These are phyloP conservation scores for Neocrepidodera transversa DNA, from an alignment of 2,888 invertebrate genomes.

Conservation along the genomic window DNA sequence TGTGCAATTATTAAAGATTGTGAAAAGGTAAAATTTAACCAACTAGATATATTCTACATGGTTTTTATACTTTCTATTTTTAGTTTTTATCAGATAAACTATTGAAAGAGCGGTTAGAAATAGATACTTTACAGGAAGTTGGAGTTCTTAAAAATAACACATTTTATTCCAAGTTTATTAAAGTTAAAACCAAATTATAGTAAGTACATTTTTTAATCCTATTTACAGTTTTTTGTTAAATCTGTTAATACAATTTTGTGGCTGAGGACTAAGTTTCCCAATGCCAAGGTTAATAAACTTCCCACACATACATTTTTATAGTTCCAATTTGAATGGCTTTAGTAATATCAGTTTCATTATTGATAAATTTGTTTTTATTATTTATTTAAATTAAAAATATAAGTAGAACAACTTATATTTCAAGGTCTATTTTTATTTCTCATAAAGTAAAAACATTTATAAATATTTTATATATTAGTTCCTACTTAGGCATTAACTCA, in stretches of 20 bases:
- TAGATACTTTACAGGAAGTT: constrained; percentile 91
- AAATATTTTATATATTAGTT: no score
- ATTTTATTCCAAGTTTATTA: constrained; percentile 94
- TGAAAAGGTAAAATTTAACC: constrained; percentile 68
- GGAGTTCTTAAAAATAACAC: constrained; percentile 88
- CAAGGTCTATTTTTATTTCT: not conserved
- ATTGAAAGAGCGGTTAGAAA: constrained; percentile 90
- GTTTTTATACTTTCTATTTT: constrained; percentile 46
- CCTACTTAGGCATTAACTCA: no score
- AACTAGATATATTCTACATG: no score
- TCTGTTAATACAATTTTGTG: no score
- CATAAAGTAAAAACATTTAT: no score
- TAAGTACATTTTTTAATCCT: constrained; percentile 66
- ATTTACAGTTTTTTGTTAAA: constrained; percentile 35
- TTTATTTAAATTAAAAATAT: not conserved
- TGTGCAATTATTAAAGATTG: constrained; percentile 79
- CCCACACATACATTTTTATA: no score
- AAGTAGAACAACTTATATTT: not conserved
- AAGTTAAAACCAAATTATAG: constrained; percentile 98
- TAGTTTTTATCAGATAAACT: constrained; percentile 81
- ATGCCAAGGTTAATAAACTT: no score
- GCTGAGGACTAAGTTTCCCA: no score
- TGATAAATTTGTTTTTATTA: not conserved
- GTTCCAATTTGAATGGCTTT: no score
- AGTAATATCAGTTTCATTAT: no score